These are phyloP conservation scores for Diplazon laetatorius DNA, from an alignment of 2,888 invertebrate species.

Conservation along the genomic window DNA sequence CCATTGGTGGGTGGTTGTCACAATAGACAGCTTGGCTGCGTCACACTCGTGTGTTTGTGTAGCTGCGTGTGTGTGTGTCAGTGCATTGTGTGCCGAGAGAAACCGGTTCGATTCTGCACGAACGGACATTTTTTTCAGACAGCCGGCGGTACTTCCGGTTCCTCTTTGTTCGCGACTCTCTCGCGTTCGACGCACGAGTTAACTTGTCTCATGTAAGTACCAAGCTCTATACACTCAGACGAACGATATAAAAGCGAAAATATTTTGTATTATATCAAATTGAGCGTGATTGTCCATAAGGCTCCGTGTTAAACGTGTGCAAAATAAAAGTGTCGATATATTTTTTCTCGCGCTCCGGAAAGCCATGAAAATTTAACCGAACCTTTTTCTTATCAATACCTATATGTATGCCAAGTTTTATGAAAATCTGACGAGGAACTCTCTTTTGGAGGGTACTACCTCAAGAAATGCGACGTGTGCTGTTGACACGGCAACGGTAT, in stretches of 20 bases:
- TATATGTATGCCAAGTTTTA: too few species aligned
- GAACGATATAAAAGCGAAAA: neutral
- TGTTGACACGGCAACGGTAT: constrained; percentile 2
- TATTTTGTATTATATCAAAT: too few species aligned
- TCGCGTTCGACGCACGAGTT: constrained; percentile 8
- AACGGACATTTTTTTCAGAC: constrained; percentile 30
- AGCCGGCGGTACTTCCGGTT: constrained; percentile 57
- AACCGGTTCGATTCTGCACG: constrained; percentile 32
- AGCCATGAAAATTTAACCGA: too few species aligned
- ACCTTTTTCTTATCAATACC: too few species aligned
- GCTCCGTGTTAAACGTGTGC: too few species aligned
- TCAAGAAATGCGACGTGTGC: neutral
- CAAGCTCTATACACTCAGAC: neutral
- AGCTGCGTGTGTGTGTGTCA: neutral
- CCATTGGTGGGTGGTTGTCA: constrained; percentile 33
- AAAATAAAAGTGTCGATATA: too few species aligned
- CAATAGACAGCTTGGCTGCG: neutral
- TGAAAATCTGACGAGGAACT: neutral
- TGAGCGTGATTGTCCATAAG: too few species aligned
- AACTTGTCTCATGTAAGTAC: constrained; percentile 5
- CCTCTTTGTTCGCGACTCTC: constrained; percentile 41
- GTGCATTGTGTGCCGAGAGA: constrained; percentile 32
- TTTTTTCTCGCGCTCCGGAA: too few species aligned
- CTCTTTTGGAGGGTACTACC: too few species aligned
- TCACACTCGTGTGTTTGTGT: too few species aligned